Conservation (phyloP, 2,797 vertebrate species). For the Pangasius larnaudii region DNA sequence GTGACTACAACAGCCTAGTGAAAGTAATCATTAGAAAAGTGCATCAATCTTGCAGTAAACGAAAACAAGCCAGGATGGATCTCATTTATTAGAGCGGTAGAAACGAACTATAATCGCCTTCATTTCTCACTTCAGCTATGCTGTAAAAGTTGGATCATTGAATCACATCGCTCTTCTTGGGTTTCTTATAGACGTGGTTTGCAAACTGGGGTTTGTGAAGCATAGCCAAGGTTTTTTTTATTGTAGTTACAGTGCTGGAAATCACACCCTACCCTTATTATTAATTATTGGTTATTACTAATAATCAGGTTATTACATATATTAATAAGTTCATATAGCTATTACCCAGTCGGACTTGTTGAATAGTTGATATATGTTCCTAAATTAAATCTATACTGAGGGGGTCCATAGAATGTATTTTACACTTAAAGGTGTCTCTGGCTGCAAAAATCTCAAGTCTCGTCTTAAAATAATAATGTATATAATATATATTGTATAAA, state of each 20-base stretch:
- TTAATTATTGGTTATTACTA: background rate
- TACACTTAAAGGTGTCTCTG: background rate
- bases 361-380: background rate
- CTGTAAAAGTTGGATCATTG: too few relatives aligned
- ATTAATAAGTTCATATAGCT: background rate
- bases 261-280: background rate
- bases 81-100: background rate
- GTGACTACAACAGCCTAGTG: background rate
- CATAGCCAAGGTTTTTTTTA: too few relatives aligned
- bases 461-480: background rate
- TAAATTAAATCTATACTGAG: background rate
- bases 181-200: background rate
- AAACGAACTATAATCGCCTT: background rate
- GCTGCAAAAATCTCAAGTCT: background rate
- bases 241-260: background rate
- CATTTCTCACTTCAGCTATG: background rate
- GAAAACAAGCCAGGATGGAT: background rate
- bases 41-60: background rate
- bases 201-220: background rate
- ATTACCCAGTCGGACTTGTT: background rate
- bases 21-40: conserved; percentile 3
- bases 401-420: background rate
- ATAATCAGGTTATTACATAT: background rate
- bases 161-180: background rate
- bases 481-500: too few relatives aligned